These are phyloP conservation scores for Tretioscincus oriximinensis DNA, from an alignment of 2,113 vertebrate genomes.

Conservation along the genomic window DNA sequence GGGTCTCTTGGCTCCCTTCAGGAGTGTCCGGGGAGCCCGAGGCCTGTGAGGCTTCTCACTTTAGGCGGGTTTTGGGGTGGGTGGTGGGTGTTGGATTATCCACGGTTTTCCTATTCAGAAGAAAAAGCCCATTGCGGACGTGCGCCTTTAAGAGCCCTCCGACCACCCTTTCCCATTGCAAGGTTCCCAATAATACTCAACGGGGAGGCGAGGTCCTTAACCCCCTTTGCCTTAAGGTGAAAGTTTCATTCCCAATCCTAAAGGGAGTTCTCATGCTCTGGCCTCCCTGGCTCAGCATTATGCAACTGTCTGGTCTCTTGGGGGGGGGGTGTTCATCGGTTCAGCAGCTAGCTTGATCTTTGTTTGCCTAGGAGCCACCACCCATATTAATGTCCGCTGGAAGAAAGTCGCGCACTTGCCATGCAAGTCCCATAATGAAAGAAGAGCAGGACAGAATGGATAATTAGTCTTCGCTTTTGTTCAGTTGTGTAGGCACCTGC, in stretches of 20 bases:
- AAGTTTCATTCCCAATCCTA: not conserved
- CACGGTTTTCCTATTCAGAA: not conserved
- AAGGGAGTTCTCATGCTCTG: not conserved
- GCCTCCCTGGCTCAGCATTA: not conserved
- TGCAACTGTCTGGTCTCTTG: not conserved
- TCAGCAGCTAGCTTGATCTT: not conserved
- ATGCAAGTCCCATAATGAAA: not conserved
- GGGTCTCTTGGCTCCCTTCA: slow-evolving; percentile 27
- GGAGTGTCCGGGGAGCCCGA: slow-evolving; percentile 36
- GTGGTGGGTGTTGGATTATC: too few species aligned
- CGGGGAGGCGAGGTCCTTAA: not conserved
- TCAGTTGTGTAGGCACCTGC: too few species aligned
- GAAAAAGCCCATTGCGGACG: not conserved
- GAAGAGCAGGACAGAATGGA: not conserved
- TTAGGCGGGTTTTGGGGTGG: too few species aligned
- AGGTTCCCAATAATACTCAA: not conserved
- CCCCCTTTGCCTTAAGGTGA: not conserved
- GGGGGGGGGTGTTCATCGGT: not conserved
- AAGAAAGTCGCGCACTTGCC: not conserved
- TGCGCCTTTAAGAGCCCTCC: not conserved
- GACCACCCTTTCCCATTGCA: not conserved
- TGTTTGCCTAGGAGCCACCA: not conserved
- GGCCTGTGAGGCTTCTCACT: too few species aligned
- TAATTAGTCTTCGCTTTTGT: not conserved
- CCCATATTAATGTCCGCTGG: not conserved